Evolutionary conservation across 2,888 invertebrate species (phyloP), one percentile per base, ranked within the genome.

Genomic region (Diadromus collaris): DNA sequence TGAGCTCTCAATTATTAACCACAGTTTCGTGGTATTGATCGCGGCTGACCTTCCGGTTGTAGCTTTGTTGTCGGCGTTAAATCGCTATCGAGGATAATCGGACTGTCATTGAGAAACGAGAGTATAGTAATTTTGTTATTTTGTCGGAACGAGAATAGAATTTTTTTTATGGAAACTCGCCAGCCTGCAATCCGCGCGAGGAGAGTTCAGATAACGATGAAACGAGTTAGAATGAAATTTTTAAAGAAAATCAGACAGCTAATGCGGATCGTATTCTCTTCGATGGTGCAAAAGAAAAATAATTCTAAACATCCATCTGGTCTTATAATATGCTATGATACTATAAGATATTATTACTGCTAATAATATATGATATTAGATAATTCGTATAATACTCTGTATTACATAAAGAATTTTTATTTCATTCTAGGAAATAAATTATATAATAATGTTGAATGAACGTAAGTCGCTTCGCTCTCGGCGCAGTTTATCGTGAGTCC

Each of bases 1-100:
- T 3, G 9, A 19, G 48, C 48, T 32, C 67, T 67, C 54, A 67
- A 67, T 67, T 67, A 67, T 67, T 54, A 34, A 67, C 10, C 51
- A 19, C 6, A 32, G 48, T 51, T 46, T 65, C 65, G 67, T 67
- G 32, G 13, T 32, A 67, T 67, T 38, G 67, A 67, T 67, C 54
- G 29, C 32, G 19, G 19, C n/a, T 48, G 38, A 54, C 67, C 67
- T 67, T 67, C 67, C 34, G 24, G 13, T 5, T 34, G 34, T 34
- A 29, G 13, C n/a, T 24, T 21, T 60, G 34, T 34, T 60, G 0
- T 10, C 60, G 60, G 7, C 21, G 34, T 60, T n/a, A 34, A 9
- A 2, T 21, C 4, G 6, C 19, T 13, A 27, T 60, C 32, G 10
- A 32, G 60, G 34, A 21, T 9, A 19, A 32, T 34, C 27, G 16